phyloP scores from a whole-genome alignment of 2,797 vertebrate genomes.

The Clarias laeviceps region DNA sequence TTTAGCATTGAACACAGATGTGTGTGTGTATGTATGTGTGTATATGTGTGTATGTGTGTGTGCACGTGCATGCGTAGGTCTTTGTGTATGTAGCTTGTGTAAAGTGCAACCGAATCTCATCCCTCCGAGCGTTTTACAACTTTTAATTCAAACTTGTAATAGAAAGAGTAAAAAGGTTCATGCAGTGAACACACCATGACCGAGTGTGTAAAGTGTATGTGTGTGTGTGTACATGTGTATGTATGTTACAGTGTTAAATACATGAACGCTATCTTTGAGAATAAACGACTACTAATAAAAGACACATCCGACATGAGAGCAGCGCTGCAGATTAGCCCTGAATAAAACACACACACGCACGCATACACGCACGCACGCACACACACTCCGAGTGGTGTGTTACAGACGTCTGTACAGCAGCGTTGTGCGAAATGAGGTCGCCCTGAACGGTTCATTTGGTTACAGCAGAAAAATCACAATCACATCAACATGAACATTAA shows the following conservation, averaged over 20 bases:
- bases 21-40: slow-evolving; percentile 11
- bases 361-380: neutral
- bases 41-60: slow-evolving; percentile 12
- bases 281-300: neutral
- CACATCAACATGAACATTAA: slow-evolving; percentile 63
- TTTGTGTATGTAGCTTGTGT: slow-evolving; percentile 32
- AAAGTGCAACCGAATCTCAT: slow-evolving; percentile 53
- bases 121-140: slow-evolving; percentile 40
- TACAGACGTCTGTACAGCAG: slow-evolving; percentile 40
- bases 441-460: slow-evolving; percentile 97
- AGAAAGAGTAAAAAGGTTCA: slow-evolving; percentile 40
- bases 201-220: slow-evolving; percentile 10
- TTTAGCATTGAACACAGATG: slow-evolving; percentile 13
- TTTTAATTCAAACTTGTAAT: slow-evolving; percentile 9
- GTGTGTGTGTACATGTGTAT: neutral
- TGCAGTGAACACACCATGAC: slow-evolving; percentile 42
- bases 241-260: slow-evolving; percentile 36
- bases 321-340: slow-evolving; percentile 38
- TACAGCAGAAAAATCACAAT: slow-evolving; percentile 80
- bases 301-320: neutral
- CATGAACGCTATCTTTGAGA: slow-evolving; percentile 20
- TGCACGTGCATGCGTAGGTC: neutral
- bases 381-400: slow-evolving; percentile 7
- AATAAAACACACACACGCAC: slow-evolving; percentile 17
- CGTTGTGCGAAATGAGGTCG: slow-evolving; percentile 32